Evolutionary conservation across 23 tunicate genomes (phyloP), one percentile per base, ranked within the genome.

Genomic region (Diplosoma virens): DNA sequence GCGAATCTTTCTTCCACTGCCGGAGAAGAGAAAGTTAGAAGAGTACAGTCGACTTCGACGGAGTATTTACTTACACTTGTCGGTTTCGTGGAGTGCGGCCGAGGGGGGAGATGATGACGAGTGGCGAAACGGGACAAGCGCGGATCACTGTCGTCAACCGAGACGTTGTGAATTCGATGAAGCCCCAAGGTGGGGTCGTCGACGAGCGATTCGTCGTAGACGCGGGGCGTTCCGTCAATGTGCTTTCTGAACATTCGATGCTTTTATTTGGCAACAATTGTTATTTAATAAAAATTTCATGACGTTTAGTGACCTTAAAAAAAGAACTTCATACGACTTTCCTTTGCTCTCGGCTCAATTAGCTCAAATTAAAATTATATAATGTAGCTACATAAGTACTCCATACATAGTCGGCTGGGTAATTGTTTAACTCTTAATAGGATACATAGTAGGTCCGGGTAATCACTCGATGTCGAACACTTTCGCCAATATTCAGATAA

Each of bases 151-250:
- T 86, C 93, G 46, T 80, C 93, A 3, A 86, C 30, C 5, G 93
- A 80, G 18, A 66, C 35, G 28, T 86, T 82, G 22, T 86, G 86
- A 32, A 67, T 47, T 47, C 74, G 35, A 27, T 82, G 76, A 22
- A 50, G 30, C 5, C 69, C 64, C 37, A 61, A 9, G 33, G 59
- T 58, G 41, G 54, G 17, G 41, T 85, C 87, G 32, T 87, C 86
- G 1, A 90, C 64, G 30, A 90, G 82, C 5, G 97, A 92, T 47
- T 92, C 97, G 36, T 92, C 86, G 55, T 74, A 92, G 0, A 92
- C 82, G 14, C 83, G 73, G 7, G 97, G 90, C 32, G 83, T 84
- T 0, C 97, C 97, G 36, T 92, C 87, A 21, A 33, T 47, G 29
- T 92, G 81, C 59, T 92, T 92, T 33, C 97, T 92, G 50, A 22